Base-by-base conservation (phyloP, 1,140 invertebrate genomes). In the Anoplophora glabripennis region DNA sequence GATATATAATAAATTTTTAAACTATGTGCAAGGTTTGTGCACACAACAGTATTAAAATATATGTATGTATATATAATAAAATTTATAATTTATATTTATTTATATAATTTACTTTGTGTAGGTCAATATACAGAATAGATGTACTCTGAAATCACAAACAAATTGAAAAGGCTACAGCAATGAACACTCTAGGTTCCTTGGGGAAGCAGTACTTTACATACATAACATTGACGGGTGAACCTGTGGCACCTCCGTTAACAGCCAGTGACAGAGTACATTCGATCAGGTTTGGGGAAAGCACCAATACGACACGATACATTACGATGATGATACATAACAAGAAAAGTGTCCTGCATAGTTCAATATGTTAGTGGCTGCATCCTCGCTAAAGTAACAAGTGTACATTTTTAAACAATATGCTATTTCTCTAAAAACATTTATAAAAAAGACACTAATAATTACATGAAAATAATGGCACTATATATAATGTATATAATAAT, bases 11-110 rank as follows among this genome's bases (percentile, higher is more conserved):
- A 70, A 69, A 68, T 56, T 70, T 71, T 69, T 68, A 72, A 68
- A 70, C 72, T 74, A 75, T 75, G 73, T 75, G 73, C 73, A 75
- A 75, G 69, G 68, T 68, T 70, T 66, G 73, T 75, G 73, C 71
- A 74, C 73, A 75, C 71, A 74, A 75, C 73, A 75, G 72, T 75
- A 75, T 72, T 74, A 75, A 75, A 74, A 75, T 75, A 75, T 75
- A 74, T 61, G 64, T 73, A 72, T 71, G 58, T 71, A 68, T 71
- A 65, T 65, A 68, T 64, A 58, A 67, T 71, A 68, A 69, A 70
- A 71, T 70, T 59, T 66, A 55, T 61, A 59, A 62, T 63, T 45
- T 35, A 46, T 56, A 58, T 67, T 66, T 71, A 68, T 65, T 69
- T 69, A 72, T 72, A 69, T 70, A 70, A 69, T 67, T 65, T 67